Evolutionary conservation across 2,888 invertebrate genomes (phyloP), one percentile per base, ranked within the genome.

Genomic region (Pseudococcus longispinus): DNA sequence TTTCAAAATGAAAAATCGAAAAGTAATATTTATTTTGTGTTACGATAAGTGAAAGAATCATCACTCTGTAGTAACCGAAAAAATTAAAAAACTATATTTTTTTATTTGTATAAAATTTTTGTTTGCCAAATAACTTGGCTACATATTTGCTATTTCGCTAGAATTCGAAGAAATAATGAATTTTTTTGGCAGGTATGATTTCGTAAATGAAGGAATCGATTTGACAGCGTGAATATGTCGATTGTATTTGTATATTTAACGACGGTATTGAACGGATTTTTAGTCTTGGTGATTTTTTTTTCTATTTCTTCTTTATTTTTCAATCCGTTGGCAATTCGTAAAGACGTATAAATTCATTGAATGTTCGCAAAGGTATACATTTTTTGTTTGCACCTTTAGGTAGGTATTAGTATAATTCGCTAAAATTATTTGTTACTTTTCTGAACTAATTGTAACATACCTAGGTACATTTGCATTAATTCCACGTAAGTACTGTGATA

Each of bases 11-110:
- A 70, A 70, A 70, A 70, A 70, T 70, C 29, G 70, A 70, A 70
- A 70, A 70, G 70, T 29, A 70, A 70, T 70, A 70, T 70, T 70
- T 70, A 70, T 29, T 70, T 29, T 70, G 13, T 13, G 70, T 29
- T 70, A 29, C 70, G 15, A 32, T 70, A 29, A 15, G 70, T 29
- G 23, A 23, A 60, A 23, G 8, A 60, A 60, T 60, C 20, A 60
- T 60, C 23, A 8, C 23, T 23, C 6, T 20, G 60, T 23, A 55
- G 15, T 15, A 46, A 46, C 13, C 13, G 18, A 55, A 55, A 55
- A 65, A 60, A 60, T 60, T 60, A 65, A 65, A 65, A 65, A 65
- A 11, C 3, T 65, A 13, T 13, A 15, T 60, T 60, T 60, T n/a
- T 60, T 60, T 60, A 23, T 60, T 60, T 60, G 20, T 18, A 4